Conservation (phyloP, 2,888 invertebrate species). For the Synanthedon myopaeformis region DNA sequence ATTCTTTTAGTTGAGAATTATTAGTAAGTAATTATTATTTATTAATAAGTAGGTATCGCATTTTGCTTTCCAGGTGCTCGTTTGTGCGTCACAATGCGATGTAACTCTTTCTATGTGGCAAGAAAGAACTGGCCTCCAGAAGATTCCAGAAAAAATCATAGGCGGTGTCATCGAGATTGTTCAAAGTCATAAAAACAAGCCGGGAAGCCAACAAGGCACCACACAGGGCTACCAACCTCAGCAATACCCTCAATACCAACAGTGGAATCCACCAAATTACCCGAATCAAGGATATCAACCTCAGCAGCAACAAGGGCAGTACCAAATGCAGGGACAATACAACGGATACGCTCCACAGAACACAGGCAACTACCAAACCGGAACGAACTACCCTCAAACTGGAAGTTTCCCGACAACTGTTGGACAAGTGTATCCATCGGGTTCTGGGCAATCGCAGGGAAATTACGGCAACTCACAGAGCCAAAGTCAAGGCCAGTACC, state of each 20-base stretch:
- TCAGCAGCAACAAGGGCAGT: slow-evolving; percentile 16
- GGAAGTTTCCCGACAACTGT: slow-evolving; percentile 6
- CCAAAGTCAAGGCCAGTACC: slow-evolving; percentile 14
- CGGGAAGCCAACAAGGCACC: slow-evolving; percentile 9
- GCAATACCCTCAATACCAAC: slow-evolving; percentile 19
- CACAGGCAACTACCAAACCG: slow-evolving; percentile 9
- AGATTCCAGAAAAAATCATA: slow-evolving; percentile 57
- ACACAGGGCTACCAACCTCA: slow-evolving; percentile 13
- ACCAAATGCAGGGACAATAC: slow-evolving; percentile 23
- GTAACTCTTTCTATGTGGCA: slow-evolving; percentile 15
- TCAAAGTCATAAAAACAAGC: slow-evolving; percentile 54
- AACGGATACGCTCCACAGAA: slow-evolving; percentile 9
- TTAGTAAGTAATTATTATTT: too few species aligned
- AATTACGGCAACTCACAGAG: slow-evolving; percentile 8
- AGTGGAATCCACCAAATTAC: slow-evolving; percentile 20
- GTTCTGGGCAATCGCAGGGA: slow-evolving; percentile 3
- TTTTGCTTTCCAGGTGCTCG: slow-evolving; percentile 21
- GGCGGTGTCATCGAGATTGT: slow-evolving; percentile 60
- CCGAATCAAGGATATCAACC: slow-evolving; percentile 20
- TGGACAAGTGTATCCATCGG: slow-evolving; percentile 11
- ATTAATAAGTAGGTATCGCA: neutral
- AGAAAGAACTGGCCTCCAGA: slow-evolving; percentile 33
- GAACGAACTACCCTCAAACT: slow-evolving; percentile 11
- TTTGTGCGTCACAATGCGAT: slow-evolving; percentile 13
- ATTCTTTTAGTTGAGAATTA: neutral